Conservation (phyloP, 1,140 invertebrate genomes). For the Calliopsis andreniformis region DNA sequence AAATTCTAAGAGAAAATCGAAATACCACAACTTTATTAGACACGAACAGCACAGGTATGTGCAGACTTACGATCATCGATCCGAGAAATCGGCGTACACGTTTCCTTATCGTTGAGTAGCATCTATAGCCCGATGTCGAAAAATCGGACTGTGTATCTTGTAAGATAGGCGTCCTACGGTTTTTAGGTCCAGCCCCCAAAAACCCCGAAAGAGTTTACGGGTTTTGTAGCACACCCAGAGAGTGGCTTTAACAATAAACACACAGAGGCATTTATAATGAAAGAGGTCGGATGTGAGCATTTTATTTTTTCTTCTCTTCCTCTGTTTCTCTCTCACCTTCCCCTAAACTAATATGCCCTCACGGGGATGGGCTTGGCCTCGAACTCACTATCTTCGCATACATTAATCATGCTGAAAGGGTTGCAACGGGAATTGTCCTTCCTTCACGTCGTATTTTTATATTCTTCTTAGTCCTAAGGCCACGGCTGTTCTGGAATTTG, state of each 20-base stretch:
- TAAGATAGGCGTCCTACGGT: conserved; percentile 59
- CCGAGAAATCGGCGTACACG: conserved; percentile 59
- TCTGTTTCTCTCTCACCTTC: background rate
- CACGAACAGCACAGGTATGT: conserved; percentile 35
- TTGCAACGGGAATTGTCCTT: conserved; percentile 62
- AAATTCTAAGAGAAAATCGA: conserved; percentile 22
- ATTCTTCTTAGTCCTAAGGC: background rate
- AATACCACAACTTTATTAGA: conserved; percentile 44
- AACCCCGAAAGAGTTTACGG: conserved; percentile 60
- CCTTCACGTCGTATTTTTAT: background rate
- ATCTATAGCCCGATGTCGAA: conserved; percentile 52
- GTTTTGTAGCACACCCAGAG: conserved; percentile 53
- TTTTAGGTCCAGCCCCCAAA: conserved; percentile 50
- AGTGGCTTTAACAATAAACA: conserved; percentile 59
- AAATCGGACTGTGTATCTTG: conserved; percentile 45
- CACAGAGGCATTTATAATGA: conserved; percentile 68
- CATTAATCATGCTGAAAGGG: conserved; percentile 70
- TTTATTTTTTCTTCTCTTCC: conserved; percentile 43
- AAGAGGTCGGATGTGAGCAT: conserved; percentile 45
- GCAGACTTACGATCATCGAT: conserved; percentile 56
- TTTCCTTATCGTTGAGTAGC: conserved; percentile 51
- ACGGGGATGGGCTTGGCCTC: conserved; percentile 37
- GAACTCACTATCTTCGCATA: conserved; percentile 61
- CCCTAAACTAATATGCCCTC: conserved; percentile 53
- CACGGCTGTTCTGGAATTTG: conserved; percentile 2